A percentile compares a stretch with the other conserved stretches of the same genome.
Conservation (phyloP, 2,888 invertebrate genomes). For the Glaucopsyche alexis region DNA sequence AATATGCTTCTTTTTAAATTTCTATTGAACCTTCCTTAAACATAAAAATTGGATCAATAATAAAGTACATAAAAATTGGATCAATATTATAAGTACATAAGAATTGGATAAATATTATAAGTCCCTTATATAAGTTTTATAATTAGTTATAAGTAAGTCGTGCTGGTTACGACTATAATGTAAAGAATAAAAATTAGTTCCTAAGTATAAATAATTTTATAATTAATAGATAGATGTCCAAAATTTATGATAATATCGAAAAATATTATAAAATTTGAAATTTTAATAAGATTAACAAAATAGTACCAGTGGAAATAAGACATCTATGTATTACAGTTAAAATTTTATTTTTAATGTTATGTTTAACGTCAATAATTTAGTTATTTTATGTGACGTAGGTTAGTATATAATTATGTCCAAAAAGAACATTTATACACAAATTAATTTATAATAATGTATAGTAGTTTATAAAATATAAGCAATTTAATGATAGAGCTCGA, state of each 20-base stretch:
- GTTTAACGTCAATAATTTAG: background rate
- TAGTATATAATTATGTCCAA: background rate
- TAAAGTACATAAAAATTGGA: no score
- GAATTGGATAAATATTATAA: background rate
- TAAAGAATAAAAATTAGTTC: constrained; percentile 10
- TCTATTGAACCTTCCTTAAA: background rate
- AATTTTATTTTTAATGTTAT: background rate
- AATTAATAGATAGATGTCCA: background rate
- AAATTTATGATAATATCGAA: background rate
- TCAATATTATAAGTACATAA: no score
- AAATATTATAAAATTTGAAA: background rate
- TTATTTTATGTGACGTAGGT: background rate
- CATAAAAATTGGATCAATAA: no score
- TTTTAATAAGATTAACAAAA: background rate
- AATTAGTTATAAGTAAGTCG: constrained; percentile 41
- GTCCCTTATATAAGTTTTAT: constrained; percentile 28
- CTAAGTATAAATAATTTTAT: constrained; percentile 9
- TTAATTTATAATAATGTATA: constrained; percentile 12
- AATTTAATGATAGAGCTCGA: constrained; percentile 6
- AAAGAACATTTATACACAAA: background rate
- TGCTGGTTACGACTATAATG: constrained; percentile 50
- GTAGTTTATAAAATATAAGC: background rate
- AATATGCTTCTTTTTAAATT: background rate
- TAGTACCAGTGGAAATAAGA: background rate
- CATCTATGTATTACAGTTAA: constrained; percentile 9